phyloP scores from a whole-genome alignment of 2,888 invertebrate species.

The Nasonovia ribisnigri region DNA sequence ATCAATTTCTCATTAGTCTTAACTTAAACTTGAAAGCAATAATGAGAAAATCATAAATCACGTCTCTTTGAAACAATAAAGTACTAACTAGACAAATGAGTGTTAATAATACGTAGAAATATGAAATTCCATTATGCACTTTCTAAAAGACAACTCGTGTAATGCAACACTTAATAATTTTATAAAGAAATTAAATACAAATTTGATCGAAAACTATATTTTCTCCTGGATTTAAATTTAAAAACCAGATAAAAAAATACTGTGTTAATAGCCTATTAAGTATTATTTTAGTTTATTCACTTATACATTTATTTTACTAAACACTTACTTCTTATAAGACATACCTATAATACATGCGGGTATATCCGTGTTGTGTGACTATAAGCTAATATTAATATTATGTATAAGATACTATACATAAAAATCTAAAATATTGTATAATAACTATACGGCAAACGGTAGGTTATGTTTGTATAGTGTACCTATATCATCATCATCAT shows the following conservation, averaged over 20 bases:
- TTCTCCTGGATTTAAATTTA: neutral
- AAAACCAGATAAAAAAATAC: neutral
- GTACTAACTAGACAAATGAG: neutral
- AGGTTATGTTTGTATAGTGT: neutral
- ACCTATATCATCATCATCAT: neutral
- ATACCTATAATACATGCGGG: neutral
- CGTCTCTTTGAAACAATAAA: neutral
- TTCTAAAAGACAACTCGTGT: neutral
- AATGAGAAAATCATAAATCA: neutral
- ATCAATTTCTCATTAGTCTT: neutral
- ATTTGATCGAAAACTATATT: neutral
- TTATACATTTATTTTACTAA: neutral
- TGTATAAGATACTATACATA: neutral
- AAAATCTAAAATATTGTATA: neutral
- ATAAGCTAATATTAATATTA: neutral
- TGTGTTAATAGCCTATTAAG: neutral
- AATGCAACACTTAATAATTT: neutral
- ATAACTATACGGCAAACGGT: neutral
- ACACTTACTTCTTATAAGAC: neutral
- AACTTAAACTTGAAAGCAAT: neutral
- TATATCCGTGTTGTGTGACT: neutral
- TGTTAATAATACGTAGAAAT: neutral
- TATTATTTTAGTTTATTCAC: neutral
- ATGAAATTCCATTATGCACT: neutral
- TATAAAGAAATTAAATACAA: neutral